phyloP scores from a whole-genome alignment of 2,797 vertebrate genomes.

The Harpagifer antarcticus region DNA sequence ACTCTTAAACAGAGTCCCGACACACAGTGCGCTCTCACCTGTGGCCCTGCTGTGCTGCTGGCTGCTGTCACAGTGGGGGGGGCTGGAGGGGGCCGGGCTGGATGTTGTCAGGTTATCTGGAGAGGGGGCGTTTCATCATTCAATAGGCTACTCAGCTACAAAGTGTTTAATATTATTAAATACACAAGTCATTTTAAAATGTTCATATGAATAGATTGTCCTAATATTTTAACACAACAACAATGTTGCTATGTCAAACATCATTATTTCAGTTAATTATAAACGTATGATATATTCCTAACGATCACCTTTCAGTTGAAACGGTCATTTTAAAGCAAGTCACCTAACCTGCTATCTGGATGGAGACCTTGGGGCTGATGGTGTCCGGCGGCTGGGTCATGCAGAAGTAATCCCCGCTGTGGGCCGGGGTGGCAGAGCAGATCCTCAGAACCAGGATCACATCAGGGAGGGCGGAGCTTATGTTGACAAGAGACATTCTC shows the following conservation, averaged over 20 bases:
- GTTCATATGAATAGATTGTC: neutral
- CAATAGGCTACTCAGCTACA: neutral
- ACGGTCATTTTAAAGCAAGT: no score
- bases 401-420: slow-evolving; percentile 41
- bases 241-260: no score
- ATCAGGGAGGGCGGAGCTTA: slow-evolving; percentile 1
- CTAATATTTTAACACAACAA: no score
- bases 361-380: neutral
- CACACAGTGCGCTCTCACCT: slow-evolving; percentile 5
- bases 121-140: rapidly evolving
- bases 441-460: slow-evolving; percentile 33
- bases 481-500: slow-evolving; percentile 24
- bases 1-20: no score
- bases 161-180: neutral
- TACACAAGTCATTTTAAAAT: neutral
- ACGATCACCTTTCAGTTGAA: neutral
- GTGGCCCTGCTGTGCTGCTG: neutral
- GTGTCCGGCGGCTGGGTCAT: slow-evolving; percentile 24
- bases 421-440: slow-evolving; percentile 9
- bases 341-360: slow-evolving; percentile 23
- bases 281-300: no score
- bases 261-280: neutral
- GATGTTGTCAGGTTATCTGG: neutral
- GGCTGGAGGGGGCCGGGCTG: neutral
- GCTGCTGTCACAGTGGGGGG: neutral